phyloP scores from a whole-genome alignment of 2,113 vertebrate genomes.

The Onychostoma macrolepis region DNA sequence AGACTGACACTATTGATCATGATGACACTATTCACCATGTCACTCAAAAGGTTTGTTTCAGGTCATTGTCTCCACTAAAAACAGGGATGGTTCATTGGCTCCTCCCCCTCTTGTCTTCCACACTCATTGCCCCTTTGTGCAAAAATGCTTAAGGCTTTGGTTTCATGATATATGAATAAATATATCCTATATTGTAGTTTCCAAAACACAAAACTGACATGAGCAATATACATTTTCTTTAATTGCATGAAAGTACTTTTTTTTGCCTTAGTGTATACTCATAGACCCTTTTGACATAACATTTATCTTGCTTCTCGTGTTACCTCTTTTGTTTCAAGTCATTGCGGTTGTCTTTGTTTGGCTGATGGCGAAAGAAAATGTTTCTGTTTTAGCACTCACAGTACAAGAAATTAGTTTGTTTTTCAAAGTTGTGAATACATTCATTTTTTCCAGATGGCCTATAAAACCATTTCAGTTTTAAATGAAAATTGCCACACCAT shows the following conservation, averaged over 20 bases:
- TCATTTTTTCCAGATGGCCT: conserved; percentile 47
- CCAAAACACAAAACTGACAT: background rate
- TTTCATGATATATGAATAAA: background rate
- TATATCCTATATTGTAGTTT: background rate
- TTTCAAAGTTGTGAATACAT: conserved; percentile 42
- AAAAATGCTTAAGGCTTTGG: conserved; percentile 19
- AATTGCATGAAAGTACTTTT: background rate
- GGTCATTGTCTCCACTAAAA: conserved; percentile 51
- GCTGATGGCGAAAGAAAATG: background rate
- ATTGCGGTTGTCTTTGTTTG: conserved; percentile 35
- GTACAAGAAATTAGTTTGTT: conserved; percentile 35
- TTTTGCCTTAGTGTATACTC: background rate
- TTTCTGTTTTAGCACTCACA: conserved; percentile 37
- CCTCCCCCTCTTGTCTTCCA: conserved; percentile 29
- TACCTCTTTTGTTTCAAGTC: background rate
- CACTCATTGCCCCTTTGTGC: conserved; percentile 42
- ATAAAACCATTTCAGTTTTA: conserved; percentile 53
- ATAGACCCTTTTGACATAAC: background rate
- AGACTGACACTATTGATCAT: conserved; percentile 41
- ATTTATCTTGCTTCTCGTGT: background rate
- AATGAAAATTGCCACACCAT: conserved; percentile 42
- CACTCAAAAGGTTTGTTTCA: conserved; percentile 35
- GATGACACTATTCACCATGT: conserved; percentile 37
- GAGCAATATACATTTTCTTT: background rate
- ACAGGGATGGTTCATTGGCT: conserved; percentile 31